Conservation (phyloP, 1,140 invertebrate species). For the Zaprionus taronus region DNA sequence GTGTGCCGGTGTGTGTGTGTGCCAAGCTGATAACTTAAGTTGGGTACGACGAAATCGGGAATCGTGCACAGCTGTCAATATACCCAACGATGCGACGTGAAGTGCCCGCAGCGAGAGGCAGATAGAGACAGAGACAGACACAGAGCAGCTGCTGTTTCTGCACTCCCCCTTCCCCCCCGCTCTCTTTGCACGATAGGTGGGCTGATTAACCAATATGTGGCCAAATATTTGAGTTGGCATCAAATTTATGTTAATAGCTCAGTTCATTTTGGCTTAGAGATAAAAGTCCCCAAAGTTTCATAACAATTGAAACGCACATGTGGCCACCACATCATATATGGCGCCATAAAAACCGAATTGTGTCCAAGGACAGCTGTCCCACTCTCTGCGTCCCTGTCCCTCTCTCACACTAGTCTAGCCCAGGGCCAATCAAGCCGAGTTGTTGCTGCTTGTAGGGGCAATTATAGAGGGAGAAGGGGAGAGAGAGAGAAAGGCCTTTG, state of each 20-base stretch:
- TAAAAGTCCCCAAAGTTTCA: constrained; percentile 26
- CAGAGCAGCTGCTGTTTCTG: background rate
- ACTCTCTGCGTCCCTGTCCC: no score
- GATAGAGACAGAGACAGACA: background rate
- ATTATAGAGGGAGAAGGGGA: constrained; percentile 26
- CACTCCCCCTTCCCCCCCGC: no score
- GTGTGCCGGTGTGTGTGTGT: constrained; percentile 9
- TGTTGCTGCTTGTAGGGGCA: constrained; percentile 39
- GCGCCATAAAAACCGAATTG: constrained; percentile 21
- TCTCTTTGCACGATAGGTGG: constrained; percentile 31
- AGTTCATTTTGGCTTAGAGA: constrained; percentile 36
- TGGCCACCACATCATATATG: constrained; percentile 6
- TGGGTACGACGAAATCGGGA: constrained; percentile 50
- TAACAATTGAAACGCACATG: constrained; percentile 37
- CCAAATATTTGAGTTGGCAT: constrained; percentile 62
- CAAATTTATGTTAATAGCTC: constrained; percentile 68
- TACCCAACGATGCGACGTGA: constrained; percentile 23
- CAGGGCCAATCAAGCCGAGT: constrained; percentile 37
- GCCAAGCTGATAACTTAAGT: constrained; percentile 62
- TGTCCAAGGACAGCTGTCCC: background rate
- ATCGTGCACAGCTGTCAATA: constrained; percentile 68
- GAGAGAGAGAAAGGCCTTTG: constrained; percentile 19
- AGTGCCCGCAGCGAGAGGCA: background rate
- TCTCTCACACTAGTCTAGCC: background rate
- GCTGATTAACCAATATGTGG: constrained; percentile 63